Evolutionary conservation across 1,140 invertebrate species (phyloP).

Genomic region (Cotesia chilonis): DNA sequence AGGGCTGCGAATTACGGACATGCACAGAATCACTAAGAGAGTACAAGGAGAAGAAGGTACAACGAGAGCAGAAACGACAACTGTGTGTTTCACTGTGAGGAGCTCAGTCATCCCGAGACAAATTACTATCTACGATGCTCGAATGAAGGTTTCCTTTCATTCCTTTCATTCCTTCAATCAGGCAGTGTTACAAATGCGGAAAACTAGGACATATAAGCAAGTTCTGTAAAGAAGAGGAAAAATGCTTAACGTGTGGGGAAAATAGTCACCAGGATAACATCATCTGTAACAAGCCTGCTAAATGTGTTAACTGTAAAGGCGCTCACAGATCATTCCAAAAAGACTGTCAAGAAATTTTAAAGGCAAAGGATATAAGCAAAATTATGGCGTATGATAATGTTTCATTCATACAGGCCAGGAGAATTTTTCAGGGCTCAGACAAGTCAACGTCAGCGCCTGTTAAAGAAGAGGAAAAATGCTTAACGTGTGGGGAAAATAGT

Average conservation of each 20-base stretch:
- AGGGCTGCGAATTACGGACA: not conserved
- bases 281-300: not conserved
- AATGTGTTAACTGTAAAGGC: not conserved
- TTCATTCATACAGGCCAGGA: not conserved
- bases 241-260: not conserved
- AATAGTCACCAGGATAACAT: too few relatives aligned
- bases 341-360: not conserved
- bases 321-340: not conserved
- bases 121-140: not conserved
- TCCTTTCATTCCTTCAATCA: not conserved
- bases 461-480: not conserved
- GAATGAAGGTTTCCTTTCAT: not conserved
- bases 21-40: not conserved
- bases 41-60: not conserved
- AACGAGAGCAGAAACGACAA: not conserved
- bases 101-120: not conserved
- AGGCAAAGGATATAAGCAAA: not conserved
- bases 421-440: not conserved
- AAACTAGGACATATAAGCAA: not conserved
- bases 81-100: not conserved
- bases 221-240: not conserved
- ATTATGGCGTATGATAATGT: slow-evolving; percentile 22
- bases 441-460: too few relatives aligned
- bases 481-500: not conserved
- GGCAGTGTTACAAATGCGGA: slow-evolving; percentile 1